Base-by-base conservation (phyloP, 2,888 invertebrate genomes). In the Cistogaster globosa region DNA sequence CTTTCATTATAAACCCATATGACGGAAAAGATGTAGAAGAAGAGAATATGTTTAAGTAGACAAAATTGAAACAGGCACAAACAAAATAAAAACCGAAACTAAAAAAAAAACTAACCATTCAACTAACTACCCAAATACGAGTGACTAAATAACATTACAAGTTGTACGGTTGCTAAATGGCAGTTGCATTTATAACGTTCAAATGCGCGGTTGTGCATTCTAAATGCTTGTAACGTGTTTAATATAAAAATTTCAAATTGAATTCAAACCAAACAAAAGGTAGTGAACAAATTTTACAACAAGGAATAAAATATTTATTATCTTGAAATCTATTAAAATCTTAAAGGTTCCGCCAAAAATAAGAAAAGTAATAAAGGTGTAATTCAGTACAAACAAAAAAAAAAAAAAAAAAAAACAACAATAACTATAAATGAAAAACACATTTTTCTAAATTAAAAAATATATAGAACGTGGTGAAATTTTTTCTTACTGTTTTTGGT, bases 171-270 rank as follows among this genome's bases (percentile, higher is more conserved):
- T 86, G 88, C 85, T 86, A 75, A 87, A 88, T 72, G 88, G 90
- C 90, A 91, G 91, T 91, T 90, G 89, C 87, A 87, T 90, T 90
- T 88, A 86, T 90, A 88, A 89, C 90, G 90, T 88, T 89, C 88
- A 87, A 87, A 89, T 88, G 90, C 90, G 88, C 90, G 89, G 91
- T 91, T 88, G 87, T 78, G 78, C 74, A 16, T 38, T 72, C 65
- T 78, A 53, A 68, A 71, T 45, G 32, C 42, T 60, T 22, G 2
- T 78, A 53, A 72, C 57, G 71, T 32, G 55, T 69, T 62, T 67
- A 32, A 42, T 55, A 45, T 51, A 20, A 51, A 67, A 58, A 14
- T 74, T 60, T 57, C 22, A 57, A 51, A 26, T 6, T 42, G 2
- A 42, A 11, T 6, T 26, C 36, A 63, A 76, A 22, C 67, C 36